Percentiles rank a stretch among this genome's conserved stretches.
These are phyloP conservation scores for Trichonephila inaurata DNA, from an alignment of 1,140 invertebrate genomes.

Conservation along the genomic window DNA sequence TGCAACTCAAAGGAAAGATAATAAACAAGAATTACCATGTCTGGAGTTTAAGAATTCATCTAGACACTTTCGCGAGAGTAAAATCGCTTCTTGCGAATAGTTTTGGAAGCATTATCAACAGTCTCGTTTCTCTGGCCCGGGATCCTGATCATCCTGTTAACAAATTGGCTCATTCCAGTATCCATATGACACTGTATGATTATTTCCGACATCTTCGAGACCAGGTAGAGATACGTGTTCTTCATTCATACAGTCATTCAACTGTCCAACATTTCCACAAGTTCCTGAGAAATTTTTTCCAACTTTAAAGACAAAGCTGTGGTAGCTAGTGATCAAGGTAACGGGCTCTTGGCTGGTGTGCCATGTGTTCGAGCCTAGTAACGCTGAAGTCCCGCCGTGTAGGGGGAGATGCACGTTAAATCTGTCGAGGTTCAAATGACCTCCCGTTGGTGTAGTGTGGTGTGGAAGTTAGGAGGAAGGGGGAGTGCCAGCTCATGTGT, in stretches of 20 bases:
- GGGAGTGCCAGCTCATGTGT: too few relatives aligned
- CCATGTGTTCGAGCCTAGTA: too few relatives aligned
- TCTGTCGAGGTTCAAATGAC: too few relatives aligned
- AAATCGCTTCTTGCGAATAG: background rate
- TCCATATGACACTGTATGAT: background rate
- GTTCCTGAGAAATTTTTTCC: background rate
- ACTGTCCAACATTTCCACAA: background rate
- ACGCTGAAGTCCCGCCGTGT: background rate
- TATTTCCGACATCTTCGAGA: background rate
- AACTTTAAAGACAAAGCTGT: background rate
- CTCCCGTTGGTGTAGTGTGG: too few relatives aligned
- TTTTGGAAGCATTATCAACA: background rate
- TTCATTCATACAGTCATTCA: background rate
- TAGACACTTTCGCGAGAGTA: background rate
- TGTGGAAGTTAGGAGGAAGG: too few relatives aligned
- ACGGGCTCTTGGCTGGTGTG: background rate
- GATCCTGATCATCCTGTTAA: slow-evolving; percentile 34
- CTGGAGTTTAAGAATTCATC: slow-evolving; percentile 13
- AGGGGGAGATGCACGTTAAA: too few relatives aligned
- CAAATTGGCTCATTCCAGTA: background rate
- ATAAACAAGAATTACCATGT: background rate
- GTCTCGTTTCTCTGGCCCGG: background rate
- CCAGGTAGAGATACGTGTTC: background rate
- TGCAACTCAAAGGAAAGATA: background rate
- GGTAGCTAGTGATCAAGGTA: background rate